These are phyloP conservation scores for Chondrilla cf. caribensis DNA, from an alignment of 37 sponge, comb jelly and placozoan species.

Conservation along the genomic window DNA sequence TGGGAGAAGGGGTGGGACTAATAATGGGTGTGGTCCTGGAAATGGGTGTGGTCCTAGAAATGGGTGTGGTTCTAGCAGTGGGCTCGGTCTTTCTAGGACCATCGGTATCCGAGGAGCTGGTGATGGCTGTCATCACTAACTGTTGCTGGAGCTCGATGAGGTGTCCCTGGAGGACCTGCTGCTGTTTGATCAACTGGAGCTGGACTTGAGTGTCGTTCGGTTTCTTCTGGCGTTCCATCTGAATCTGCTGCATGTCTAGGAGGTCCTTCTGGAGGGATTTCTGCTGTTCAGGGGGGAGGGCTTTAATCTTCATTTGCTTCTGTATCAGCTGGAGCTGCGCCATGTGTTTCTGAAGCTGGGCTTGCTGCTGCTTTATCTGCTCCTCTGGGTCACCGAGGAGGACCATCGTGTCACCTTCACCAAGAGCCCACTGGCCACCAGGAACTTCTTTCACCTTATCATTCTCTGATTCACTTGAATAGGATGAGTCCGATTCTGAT, in stretches of 20 bases:
- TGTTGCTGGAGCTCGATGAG: constrained; percentile 41
- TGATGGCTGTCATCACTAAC: constrained; percentile 13
- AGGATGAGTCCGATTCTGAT: not conserved
- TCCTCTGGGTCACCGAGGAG: constrained; percentile 13
- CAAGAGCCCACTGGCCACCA: constrained; percentile 55
- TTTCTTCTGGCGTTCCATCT: constrained; percentile 29
- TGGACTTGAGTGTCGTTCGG: constrained; percentile 40
- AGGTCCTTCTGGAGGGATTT: constrained; percentile 57
- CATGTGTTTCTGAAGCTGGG: constrained; percentile 58
- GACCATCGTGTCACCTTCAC: constrained; percentile 1
- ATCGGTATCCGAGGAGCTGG: not conserved
- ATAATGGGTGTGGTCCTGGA: not conserved
- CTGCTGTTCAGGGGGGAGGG: constrained; percentile 49
- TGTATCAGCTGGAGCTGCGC: constrained; percentile 37
- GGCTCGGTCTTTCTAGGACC: not conserved
- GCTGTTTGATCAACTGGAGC: constrained; percentile 56
- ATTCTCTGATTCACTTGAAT: constrained; percentile 27
- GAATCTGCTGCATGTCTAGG: constrained; percentile 49
- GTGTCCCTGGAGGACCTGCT: constrained; percentile 62
- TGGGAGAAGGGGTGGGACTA: not conserved
- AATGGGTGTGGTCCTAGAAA: not conserved
- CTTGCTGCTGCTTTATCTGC: constrained; percentile 58
- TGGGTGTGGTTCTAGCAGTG: not conserved
- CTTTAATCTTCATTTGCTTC: constrained; percentile 38
- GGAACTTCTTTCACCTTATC: not conserved